Conservation (phyloP, 2,888 invertebrate genomes). For the Zootermopsis nevadensis region DNA sequence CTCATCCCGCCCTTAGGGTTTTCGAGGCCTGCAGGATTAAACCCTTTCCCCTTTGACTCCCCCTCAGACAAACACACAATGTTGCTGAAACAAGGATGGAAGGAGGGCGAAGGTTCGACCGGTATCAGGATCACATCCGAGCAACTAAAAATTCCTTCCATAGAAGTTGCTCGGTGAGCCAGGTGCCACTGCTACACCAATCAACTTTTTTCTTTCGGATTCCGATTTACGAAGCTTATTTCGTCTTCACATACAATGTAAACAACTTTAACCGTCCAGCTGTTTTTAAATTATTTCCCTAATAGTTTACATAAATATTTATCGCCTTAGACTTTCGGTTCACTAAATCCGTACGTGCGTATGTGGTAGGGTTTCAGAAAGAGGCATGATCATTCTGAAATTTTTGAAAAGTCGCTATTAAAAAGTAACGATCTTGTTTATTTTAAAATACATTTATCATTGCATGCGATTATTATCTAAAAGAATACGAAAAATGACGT, state of each 20-base stretch:
- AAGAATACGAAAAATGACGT: too few relatives aligned
- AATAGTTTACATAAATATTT: background rate
- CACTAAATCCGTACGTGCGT: too few relatives aligned
- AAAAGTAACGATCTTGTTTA: too few relatives aligned
- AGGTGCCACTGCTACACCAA: background rate
- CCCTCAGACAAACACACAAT: background rate
- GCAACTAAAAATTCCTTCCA: too few relatives aligned
- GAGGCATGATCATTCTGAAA: too few relatives aligned
- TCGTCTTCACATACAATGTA: background rate
- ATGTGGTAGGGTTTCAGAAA: too few relatives aligned
- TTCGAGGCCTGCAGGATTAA: slow-evolving; percentile 10
- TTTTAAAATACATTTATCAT: too few relatives aligned
- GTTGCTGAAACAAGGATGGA: background rate
- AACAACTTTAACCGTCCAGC: too few relatives aligned
- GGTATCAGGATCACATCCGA: background rate
- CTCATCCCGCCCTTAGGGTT: background rate
- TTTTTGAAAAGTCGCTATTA: too few relatives aligned
- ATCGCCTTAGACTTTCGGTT: too few relatives aligned
- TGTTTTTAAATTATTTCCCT: background rate
- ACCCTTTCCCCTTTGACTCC: background rate
- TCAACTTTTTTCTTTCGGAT: background rate
- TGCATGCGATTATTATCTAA: too few relatives aligned
- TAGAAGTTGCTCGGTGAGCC: background rate
- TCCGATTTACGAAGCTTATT: background rate
- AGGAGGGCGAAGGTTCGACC: background rate